Base-by-base conservation (phyloP, 2,113 vertebrate species). In the Chinchilla lanigera region DNA sequence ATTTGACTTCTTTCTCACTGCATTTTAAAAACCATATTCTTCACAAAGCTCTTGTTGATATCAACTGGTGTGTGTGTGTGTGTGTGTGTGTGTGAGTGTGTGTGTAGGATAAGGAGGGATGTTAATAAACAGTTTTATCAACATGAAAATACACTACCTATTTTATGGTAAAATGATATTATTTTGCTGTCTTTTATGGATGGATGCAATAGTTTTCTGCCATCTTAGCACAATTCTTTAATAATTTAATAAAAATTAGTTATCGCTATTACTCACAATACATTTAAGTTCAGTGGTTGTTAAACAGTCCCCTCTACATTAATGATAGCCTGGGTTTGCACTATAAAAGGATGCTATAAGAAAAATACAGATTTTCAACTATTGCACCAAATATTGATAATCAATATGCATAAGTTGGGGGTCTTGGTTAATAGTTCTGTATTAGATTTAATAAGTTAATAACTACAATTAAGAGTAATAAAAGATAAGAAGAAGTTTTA, bases 381-480 rank as follows among this genome's bases (percentile, higher is more conserved):
- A 52, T 16, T 28, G 28, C 5, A 26, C 22, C 10, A 14, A 35
- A 65, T 11, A 6, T 17, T 58, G 12, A 60, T 5, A 35, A 24
- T 13, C 3, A 38, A 0, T 17, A 9, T 58, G 19, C 44, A 13
- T 89, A 3, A 14, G 24, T 6, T 24, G 6, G 10, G 10, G 20
- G 22, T 4, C 19, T 24, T 14, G 7, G 35, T n/a, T 1, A 14
- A 7, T 41, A 56, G 13, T 17, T 8, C 11, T 65, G 12, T 63
- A 41, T 33, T 69, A 33, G 30, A 47, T 47, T 86, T 75, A 69
- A 69, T 35, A 60, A 20, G 33, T 38, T 19, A 17, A 73, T 63
- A 41, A 60, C 9, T n/a, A 54, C 44, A 54, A 5, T 14, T 33
- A 30, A 30, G 8, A 65, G 50, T 28, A 20, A 17, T 44, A 52